Evolutionary conservation across 2,888 invertebrate species (phyloP).

Genomic region (Acrobeloides nanus): DNA sequence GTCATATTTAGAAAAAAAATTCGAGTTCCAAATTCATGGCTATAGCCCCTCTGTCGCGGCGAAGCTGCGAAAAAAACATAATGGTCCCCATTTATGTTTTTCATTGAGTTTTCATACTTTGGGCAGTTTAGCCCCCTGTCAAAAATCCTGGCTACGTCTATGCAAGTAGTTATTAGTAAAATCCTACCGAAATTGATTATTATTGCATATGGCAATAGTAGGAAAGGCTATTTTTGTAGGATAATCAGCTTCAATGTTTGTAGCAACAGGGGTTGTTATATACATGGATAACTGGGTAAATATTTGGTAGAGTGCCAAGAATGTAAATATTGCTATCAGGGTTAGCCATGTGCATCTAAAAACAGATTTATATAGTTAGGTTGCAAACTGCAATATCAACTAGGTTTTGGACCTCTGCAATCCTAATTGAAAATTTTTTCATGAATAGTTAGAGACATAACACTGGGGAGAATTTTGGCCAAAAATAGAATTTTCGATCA

Average conservation of each 20-base stretch:
- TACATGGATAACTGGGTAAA: constrained; percentile 31
- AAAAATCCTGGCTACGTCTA: no score
- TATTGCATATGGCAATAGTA: constrained; percentile 49
- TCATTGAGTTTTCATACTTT: no score
- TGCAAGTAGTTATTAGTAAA: no score
- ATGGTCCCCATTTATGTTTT: no score
- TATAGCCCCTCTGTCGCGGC: no score
- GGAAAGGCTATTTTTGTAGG: constrained; percentile 46
- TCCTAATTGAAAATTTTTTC: neutral
- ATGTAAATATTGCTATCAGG: constrained; percentile 36
- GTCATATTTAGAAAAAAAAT: no score
- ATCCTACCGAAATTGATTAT: constrained; percentile 51
- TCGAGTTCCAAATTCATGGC: no score
- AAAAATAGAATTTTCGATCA: constrained; percentile 4
- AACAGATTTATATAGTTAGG: neutral
- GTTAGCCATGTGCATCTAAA: constrained; percentile 31
- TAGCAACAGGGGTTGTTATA: constrained; percentile 27
- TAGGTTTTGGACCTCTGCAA: neutral
- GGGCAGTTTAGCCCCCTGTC: no score
- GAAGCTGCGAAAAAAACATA: no score
- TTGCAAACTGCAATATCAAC: neutral
- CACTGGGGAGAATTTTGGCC: neutral
- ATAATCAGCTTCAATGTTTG: constrained; percentile 50
- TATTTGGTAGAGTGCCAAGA: constrained; percentile 42
- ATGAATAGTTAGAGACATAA: neutral